These are phyloP conservation scores for Hololepta plana DNA, from an alignment of 2,888 invertebrate species.

Conservation along the genomic window DNA sequence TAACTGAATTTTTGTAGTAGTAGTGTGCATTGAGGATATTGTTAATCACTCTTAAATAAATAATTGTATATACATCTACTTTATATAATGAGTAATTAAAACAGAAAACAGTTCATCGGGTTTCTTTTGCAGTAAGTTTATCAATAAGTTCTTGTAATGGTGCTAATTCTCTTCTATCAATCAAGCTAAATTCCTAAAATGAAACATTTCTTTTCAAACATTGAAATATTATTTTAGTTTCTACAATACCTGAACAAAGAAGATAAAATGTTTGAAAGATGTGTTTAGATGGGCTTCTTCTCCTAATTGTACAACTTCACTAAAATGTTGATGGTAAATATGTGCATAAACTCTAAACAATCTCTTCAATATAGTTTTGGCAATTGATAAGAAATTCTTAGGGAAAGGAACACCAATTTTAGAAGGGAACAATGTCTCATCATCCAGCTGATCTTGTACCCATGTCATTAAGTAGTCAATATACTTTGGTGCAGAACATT, in stretches of 20 bases:
- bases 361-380: slow-evolving; percentile 94
- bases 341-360: slow-evolving; percentile 98
- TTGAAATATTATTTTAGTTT: too few species aligned
- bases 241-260: slow-evolving; percentile 69
- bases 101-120: slow-evolving; percentile 51
- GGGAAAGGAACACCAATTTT: slow-evolving; percentile 98
- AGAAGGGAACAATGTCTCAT: slow-evolving; percentile 94
- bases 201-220: too few species aligned
- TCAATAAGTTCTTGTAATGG: slow-evolving; percentile 96
- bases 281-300: slow-evolving; percentile 99
- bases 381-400: slow-evolving; percentile 89
- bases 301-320: slow-evolving; percentile 90
- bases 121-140: slow-evolving; percentile 79
- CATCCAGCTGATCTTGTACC: slow-evolving; percentile 98
- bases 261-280: slow-evolving; percentile 98
- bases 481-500: slow-evolving; percentile 97
- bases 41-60: too few species aligned
- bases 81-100: too few species aligned
- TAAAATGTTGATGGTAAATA: slow-evolving; percentile 98
- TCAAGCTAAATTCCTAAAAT: slow-evolving; percentile 88
- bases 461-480: slow-evolving; percentile 99
- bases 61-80: too few species aligned
- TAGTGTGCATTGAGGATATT: too few species aligned
- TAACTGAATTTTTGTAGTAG: too few species aligned
- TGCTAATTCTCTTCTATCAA: slow-evolving; percentile 90